Evolutionary conservation across 2,797 vertebrate species (phyloP).

Genomic region (Phrynocephalus guinanensis): DNA sequence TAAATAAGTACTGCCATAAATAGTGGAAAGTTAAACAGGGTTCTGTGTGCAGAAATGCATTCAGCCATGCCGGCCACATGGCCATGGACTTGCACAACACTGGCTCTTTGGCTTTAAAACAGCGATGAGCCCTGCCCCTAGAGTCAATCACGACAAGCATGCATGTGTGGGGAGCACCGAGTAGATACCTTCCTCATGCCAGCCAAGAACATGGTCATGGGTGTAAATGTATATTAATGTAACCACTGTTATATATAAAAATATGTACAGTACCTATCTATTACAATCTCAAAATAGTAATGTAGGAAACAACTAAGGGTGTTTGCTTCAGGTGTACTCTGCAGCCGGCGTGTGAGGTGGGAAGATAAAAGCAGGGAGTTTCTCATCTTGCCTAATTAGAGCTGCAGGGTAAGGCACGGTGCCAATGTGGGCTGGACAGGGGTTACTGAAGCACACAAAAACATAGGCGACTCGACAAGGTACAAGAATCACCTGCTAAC

Average conservation of each 20-base stretch:
- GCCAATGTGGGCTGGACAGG: constrained; percentile 20
- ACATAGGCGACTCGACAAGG: not conserved
- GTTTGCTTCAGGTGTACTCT: constrained; percentile 4
- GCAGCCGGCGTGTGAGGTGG: not conserved
- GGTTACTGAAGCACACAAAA: constrained; percentile 4
- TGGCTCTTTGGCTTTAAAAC: too few species aligned
- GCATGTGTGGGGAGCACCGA: too few species aligned
- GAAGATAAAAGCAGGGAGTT: constrained; percentile 21
- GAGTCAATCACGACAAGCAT: too few species aligned
- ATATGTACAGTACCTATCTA: not conserved
- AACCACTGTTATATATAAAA: not conserved
- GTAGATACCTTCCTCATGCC: too few species aligned
- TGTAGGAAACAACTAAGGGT: not conserved
- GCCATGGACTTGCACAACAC: too few species aligned
- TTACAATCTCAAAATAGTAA: not conserved
- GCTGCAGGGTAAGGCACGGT: constrained; percentile 6
- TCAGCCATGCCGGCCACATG: too few species aligned
- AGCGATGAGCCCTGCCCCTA: too few species aligned
- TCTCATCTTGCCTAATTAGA: constrained; percentile 29
- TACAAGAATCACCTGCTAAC: constrained; percentile 40
- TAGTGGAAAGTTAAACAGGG: too few species aligned
- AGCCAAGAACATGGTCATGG: too few species aligned
- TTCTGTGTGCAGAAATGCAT: too few species aligned
- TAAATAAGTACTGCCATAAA: too few species aligned
- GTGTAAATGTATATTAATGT: not conserved